These are phyloP conservation scores for Puntigrus tetrazona DNA, from an alignment of 2,113 vertebrate species.

Conservation along the genomic window DNA sequence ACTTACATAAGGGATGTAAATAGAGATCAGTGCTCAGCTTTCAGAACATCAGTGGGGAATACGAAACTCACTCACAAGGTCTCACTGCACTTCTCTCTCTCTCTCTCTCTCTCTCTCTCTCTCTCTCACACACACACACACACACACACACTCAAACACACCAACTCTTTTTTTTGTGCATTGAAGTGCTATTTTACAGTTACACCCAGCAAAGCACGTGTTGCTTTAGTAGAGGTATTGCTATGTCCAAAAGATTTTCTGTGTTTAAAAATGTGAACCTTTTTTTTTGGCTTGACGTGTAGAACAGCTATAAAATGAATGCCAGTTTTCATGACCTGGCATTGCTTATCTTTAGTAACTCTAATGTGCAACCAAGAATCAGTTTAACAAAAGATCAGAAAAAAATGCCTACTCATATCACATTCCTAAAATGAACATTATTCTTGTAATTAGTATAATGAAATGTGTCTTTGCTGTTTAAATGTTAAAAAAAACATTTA, in stretches of 20 bases:
- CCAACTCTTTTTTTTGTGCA: background rate
- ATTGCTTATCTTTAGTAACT: too few species aligned
- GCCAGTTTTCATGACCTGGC: background rate
- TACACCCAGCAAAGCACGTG: background rate
- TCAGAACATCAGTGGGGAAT: constrained; percentile 46
- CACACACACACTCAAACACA: too few species aligned
- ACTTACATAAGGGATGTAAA: constrained; percentile 65
- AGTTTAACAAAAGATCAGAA: too few species aligned
- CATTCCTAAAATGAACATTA: too few species aligned
- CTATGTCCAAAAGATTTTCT: background rate
- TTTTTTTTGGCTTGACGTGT: too few species aligned
- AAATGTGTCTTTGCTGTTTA: too few species aligned
- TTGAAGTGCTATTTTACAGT: background rate
- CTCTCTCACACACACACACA: background rate
- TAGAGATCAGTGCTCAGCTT: constrained; percentile 54
- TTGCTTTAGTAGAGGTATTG: background rate
- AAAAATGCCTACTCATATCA: too few species aligned
- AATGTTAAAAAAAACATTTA: too few species aligned
- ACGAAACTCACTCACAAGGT: constrained; percentile 48
- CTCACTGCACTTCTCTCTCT: constrained; percentile 44
- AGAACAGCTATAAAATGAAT: too few species aligned
- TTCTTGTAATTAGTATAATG: too few species aligned
- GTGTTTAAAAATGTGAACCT: background rate
- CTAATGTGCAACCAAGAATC: too few species aligned
- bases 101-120: background rate